Base-by-base conservation (phyloP, 2,888 invertebrate species). In the Hyles lineata region DNA sequence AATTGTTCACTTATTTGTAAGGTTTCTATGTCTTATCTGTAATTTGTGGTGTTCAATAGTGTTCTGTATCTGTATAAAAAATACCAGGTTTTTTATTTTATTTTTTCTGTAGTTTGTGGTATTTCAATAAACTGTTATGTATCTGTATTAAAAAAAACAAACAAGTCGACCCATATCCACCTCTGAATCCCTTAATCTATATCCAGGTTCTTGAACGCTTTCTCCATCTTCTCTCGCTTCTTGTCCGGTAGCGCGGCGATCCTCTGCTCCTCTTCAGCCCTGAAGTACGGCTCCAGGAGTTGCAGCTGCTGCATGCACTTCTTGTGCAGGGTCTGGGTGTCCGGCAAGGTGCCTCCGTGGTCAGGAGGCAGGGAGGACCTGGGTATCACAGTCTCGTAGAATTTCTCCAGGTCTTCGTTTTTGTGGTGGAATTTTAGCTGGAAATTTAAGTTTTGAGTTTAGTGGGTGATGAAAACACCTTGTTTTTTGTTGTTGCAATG, bases 151-250 rank as follows among this genome's bases (percentile, higher is more conserved):
- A 29, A 29, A 29, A 29, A 2, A 43, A 11, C 43, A 43, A 43
- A 11, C 43, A 43, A 43, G 15, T 55, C 55, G n/a, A 55, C 55
- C 55, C 17, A 4, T n/a, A 55, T 55, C 5, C n/a, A 55, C 8
- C 8, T 55, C 8, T 35, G n/a, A 19, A 55, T 55, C 29, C 19
- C 15, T 77, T 92, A 97, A 91, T 97, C 97, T 76, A 97, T 96
- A 67, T 97, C 96, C 55, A 97, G 86, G 82, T 96, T 96, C 81
- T 96, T 97, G 81, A 97, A 97, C 9, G 96, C 96, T 60, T 96
- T 96, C 77, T 97, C 96, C 76, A 96, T 94, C 61, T 92, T 92
- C 9, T 92, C 92, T 8, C 90, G 76, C 71, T 94, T 93, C 77
- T 94, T 93, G 73, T 91, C 91, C 0, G 93, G 92, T 32, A 92